These are phyloP conservation scores for Chelon labrosus DNA, from an alignment of 2,797 vertebrate genomes.

Conservation along the genomic window DNA sequence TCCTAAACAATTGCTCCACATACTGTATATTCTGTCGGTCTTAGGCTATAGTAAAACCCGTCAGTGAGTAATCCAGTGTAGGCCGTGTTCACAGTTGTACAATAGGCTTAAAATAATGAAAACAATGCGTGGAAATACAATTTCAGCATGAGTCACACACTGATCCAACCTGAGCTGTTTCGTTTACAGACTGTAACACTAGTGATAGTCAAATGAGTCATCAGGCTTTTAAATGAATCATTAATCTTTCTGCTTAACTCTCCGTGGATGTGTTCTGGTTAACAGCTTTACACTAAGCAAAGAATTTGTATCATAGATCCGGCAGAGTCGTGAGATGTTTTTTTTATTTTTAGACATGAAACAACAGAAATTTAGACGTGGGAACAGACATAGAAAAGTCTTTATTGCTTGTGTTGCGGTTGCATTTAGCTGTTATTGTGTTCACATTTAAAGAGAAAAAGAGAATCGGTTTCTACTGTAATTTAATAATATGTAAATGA, in stretches of 20 bases:
- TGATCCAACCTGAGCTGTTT: constrained; percentile 13
- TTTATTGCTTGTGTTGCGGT: constrained; percentile 26
- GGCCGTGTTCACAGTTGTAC: constrained; percentile 20
- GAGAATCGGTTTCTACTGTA: no score
- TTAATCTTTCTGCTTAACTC: constrained; percentile 21
- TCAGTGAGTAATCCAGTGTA: constrained; percentile 15
- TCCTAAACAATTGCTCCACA: not conserved
- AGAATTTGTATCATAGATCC: not conserved
- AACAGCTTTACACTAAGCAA: not conserved
- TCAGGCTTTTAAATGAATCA: constrained; percentile 18
- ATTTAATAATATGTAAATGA: no score
- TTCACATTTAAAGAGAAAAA: no score
- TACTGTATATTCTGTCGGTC: not conserved
- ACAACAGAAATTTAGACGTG: not conserved
- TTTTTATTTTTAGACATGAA: no score
- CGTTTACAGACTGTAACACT: constrained; percentile 6
- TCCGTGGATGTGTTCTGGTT: not conserved
- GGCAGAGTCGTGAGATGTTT: no score
- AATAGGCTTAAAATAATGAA: constrained; percentile 23
- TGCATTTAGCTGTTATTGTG: not conserved
- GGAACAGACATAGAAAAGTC: constrained; percentile 6
- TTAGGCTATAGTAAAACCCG: constrained; percentile 13
- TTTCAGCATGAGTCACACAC: constrained; percentile 31
- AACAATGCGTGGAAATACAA: constrained; percentile 27
- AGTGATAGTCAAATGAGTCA: constrained; percentile 6